Evolutionary conservation across 2,797 vertebrate genomes (phyloP), one percentile per base, ranked within the genome.

Genomic region (Sylvilagus floridanus): DNA sequence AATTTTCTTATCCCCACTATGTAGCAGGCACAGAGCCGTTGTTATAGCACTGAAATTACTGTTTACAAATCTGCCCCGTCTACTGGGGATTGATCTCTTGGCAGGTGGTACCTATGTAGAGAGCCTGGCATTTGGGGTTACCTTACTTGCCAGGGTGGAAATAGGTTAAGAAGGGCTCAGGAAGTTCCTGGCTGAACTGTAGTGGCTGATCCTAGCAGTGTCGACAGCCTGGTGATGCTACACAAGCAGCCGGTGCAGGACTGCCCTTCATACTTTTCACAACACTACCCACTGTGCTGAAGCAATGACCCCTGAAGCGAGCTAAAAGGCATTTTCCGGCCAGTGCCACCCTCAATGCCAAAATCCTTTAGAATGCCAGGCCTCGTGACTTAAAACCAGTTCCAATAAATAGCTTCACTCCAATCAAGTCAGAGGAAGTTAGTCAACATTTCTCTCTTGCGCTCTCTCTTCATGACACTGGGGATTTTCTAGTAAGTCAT

Each of bases 401-500:
- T 93, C 62, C n/a, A 90, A 91, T 88, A 95, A 96, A 96, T 88
- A 95, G 72, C 87, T 95, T 72, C n/a, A 78, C 42, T 94, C 79
- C 73, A 90, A 81, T 75, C 47, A 90, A 92, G 79, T 95, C 83
- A 75, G 85, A 88, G 71, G 68, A 96, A 92, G 77, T 66, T 82
- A 91, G 93, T 93, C 87, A 79, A 93, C 88, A 71, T 60, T 42
- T 94, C 91, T 94, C 47, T 91, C 13, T 57, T 4, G 2, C 73
- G 90, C 93, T 91, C 54, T 57, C 77, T 91, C 93, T 91, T 78
- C 75, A 84, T 0, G 4, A 92, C 60, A 77, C 68, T 65, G 68
- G 95, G 84, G 92, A 92, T 96, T 96, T 96, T 96, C 93, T 95
- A 94, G 97, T 96, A 97, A 97, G 88, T 96, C 93, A 95, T 96